Evolutionary conservation across 2,888 invertebrate species (phyloP).

Genomic region (Cantharis flavilabris): DNA sequence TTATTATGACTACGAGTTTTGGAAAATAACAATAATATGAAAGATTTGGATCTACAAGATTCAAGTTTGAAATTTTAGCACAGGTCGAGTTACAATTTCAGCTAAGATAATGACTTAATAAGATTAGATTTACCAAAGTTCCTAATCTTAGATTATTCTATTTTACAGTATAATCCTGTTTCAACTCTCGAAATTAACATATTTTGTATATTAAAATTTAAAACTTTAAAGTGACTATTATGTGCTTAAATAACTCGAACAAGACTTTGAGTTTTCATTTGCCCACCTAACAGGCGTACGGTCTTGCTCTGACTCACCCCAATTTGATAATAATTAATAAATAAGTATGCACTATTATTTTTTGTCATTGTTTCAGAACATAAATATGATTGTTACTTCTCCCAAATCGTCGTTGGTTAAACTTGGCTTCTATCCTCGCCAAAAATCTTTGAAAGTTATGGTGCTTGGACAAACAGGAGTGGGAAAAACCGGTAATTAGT

Average conservation of each 20-base stretch:
- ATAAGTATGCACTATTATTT: neutral
- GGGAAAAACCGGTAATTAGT: conserved; percentile 77
- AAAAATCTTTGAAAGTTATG: conserved; percentile 74
- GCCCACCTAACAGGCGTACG: too few species aligned
- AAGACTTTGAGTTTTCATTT: too few species aligned
- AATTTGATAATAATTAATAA: too few species aligned
- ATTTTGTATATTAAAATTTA: neutral
- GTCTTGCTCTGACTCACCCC: too few species aligned
- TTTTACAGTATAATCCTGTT: neutral
- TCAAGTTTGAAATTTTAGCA: neutral
- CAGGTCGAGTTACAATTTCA: too few species aligned
- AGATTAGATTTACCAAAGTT: neutral
- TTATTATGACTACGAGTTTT: neutral
- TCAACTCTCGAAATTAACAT: neutral
- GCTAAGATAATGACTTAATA: neutral
- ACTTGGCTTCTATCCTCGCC: conserved; percentile 68
- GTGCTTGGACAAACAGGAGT: conserved; percentile 81
- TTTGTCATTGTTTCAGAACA: neutral
- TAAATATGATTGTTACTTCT: conserved; percentile 63
- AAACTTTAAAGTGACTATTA: neutral
- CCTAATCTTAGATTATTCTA: neutral
- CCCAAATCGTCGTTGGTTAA: conserved; percentile 72
- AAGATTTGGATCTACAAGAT: neutral
- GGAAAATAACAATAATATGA: too few species aligned
- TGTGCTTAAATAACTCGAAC: neutral